phyloP scores from a whole-genome alignment of 2,113 vertebrate genomes.

The Lota lota region DNA sequence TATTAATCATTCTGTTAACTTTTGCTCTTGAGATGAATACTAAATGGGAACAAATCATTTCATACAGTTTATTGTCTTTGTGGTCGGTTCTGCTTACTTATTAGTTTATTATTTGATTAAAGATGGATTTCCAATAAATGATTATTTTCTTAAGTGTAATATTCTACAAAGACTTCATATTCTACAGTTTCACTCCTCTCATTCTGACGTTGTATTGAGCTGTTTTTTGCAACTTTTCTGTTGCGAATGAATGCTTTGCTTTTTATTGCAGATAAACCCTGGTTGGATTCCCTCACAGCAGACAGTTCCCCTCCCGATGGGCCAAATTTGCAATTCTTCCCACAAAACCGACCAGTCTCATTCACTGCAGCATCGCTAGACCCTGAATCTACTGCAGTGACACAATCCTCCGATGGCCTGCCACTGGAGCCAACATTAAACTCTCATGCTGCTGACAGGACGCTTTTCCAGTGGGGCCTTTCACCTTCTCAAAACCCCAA shows the following conservation, averaged over 20 bases:
- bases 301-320: constrained; percentile 52
- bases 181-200: too few relatives aligned
- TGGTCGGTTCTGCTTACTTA: background rate
- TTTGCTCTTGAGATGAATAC: too few relatives aligned
- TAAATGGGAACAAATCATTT: too few relatives aligned
- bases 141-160: constrained; percentile 1
- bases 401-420: constrained; percentile 35
- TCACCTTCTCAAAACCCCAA: constrained; percentile 32
- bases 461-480: background rate
- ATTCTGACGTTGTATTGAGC: too few relatives aligned
- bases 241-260: constrained; percentile 14
- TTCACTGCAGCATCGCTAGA: constrained; percentile 56
- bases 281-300: constrained; percentile 48
- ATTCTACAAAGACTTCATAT: too few relatives aligned
- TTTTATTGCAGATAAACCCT: constrained; percentile 72
- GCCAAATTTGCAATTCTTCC: constrained; percentile 45
- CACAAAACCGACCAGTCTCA: constrained; percentile 71
- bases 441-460: constrained; percentile 22
- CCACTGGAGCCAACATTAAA: constrained; percentile 35
- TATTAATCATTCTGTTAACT: too few relatives aligned
- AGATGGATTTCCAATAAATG: constrained; percentile 12
- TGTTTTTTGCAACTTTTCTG: too few relatives aligned
- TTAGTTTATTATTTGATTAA: background rate
- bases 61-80: constrained; percentile 1
- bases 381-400: constrained; percentile 33